Evolutionary conservation across 2,797 vertebrate species (phyloP).

Genomic region (Amniataba percoides): DNA sequence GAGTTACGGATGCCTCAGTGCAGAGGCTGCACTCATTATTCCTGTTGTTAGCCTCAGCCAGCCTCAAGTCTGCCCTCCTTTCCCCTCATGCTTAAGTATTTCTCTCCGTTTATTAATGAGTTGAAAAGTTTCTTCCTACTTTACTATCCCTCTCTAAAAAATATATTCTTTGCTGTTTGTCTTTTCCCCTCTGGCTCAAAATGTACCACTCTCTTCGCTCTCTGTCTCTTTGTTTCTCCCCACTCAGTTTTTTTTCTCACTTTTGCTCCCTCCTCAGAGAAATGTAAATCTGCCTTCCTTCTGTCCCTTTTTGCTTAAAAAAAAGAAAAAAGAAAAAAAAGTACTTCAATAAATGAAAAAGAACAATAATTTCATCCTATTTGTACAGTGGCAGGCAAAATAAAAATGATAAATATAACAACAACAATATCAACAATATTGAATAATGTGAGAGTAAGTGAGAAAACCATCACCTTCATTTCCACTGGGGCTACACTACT

Average conservation of each 20-base stretch:
- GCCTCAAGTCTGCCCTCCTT: not conserved
- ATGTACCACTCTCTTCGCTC: slow-evolving; percentile 25
- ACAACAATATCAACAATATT: no score
- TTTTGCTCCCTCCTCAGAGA: slow-evolving; percentile 41
- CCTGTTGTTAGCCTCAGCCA: slow-evolving; percentile 23
- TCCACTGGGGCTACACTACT: no score
- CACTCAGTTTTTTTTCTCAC: slow-evolving; percentile 37
- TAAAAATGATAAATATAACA: no score
- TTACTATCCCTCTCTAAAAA: slow-evolving; percentile 13
- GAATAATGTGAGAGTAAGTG: no score
- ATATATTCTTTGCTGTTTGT: slow-evolving; percentile 40
- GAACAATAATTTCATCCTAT: no score
- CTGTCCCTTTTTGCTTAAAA: slow-evolving; percentile 27
- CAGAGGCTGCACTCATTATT: slow-evolving; percentile 7
- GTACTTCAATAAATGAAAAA: slow-evolving; percentile 6
- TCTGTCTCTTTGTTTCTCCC: slow-evolving; percentile 30
- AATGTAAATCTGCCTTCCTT: slow-evolving; percentile 40
- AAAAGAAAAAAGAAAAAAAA: not conserved
- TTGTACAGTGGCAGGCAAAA: no score
- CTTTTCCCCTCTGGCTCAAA: slow-evolving; percentile 37
- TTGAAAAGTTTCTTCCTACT: slow-evolving; percentile 26
- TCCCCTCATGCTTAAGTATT: not conserved
- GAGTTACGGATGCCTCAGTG: slow-evolving; percentile 11
- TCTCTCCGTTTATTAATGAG: not conserved
- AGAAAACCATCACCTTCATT: no score